These are phyloP conservation scores for Sapayoa aenigma DNA, from an alignment of 2,113 vertebrate species.

Conservation along the genomic window DNA sequence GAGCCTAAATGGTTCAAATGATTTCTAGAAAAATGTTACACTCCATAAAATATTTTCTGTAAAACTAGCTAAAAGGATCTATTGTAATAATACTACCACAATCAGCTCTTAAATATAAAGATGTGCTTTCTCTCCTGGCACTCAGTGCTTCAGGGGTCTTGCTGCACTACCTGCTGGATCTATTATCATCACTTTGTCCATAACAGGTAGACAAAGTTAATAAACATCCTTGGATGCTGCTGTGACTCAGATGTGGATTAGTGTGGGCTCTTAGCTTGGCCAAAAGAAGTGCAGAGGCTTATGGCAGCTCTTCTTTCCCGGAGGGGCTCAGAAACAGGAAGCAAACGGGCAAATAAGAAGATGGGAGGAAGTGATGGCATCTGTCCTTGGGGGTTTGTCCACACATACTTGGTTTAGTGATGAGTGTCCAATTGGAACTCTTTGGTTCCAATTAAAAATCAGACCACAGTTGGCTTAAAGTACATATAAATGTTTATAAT, in stretches of 20 bases:
- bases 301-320: neutral
- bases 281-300: neutral
- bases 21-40: neutral
- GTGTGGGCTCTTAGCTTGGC: neutral
- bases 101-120: fast-evolving
- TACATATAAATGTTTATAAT: neutral
- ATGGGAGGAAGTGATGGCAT: neutral
- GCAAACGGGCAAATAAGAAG: neutral
- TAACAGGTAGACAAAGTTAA: neutral
- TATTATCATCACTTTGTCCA: neutral
- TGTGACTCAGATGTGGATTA: neutral
- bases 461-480: neutral
- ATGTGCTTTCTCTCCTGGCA: neutral
- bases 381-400: neutral
- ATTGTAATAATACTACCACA: neutral
- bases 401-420: neutral
- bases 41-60: neutral
- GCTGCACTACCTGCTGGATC: neutral
- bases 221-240: neutral
- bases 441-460: neutral
- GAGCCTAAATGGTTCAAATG: neutral
- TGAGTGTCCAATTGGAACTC: neutral
- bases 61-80: neutral
- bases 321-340: neutral
- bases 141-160: neutral